phyloP scores from a whole-genome alignment of 2,797 vertebrate species.

The Lutjanus campechanus region DNA sequence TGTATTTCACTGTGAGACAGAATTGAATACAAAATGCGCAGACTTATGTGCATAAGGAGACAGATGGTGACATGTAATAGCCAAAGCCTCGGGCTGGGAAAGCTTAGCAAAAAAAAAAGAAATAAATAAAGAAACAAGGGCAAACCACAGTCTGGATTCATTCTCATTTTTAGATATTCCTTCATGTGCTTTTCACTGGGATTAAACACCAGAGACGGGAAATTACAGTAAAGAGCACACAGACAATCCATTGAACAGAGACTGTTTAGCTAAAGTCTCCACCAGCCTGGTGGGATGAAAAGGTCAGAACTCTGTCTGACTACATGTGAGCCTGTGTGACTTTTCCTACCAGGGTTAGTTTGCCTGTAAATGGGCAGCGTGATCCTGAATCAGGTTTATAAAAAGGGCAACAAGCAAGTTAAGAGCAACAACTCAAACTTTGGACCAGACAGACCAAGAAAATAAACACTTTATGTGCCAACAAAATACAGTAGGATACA shows the following conservation, averaged over 20 bases:
- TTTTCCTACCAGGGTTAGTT: not conserved
- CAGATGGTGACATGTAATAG: slow-evolving; percentile 68
- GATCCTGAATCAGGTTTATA: not conserved
- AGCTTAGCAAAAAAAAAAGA: slow-evolving; percentile 41
- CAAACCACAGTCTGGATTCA: slow-evolving; percentile 54
- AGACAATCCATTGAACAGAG: slow-evolving; percentile 11
- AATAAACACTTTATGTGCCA: not conserved
- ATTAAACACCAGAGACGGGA: slow-evolving; percentile 41
- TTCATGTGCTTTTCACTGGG: slow-evolving; percentile 32
- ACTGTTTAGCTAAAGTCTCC: slow-evolving; percentile 9
- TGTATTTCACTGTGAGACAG: slow-evolving; percentile 26
- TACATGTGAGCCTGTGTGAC: not conserved
- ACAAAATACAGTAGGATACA: not conserved
- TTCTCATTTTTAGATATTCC: slow-evolving; percentile 28
- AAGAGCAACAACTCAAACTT: not conserved
- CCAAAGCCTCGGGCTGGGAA: slow-evolving; percentile 57
- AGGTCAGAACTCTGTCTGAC: not conserved
- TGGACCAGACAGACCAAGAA: not conserved
- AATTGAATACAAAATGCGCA: slow-evolving; percentile 34
- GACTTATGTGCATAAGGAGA: slow-evolving; percentile 56
- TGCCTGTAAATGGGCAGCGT: not conserved
- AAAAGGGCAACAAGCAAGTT: not conserved
- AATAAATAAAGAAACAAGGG: slow-evolving; percentile 56
- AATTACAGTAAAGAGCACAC: slow-evolving; percentile 37
- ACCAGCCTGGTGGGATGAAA: slow-evolving; percentile 3